Evolutionary conservation across 2,888 invertebrate species (phyloP), one percentile per base, ranked within the genome.

Genomic region (Bimastos eiseni): DNA sequence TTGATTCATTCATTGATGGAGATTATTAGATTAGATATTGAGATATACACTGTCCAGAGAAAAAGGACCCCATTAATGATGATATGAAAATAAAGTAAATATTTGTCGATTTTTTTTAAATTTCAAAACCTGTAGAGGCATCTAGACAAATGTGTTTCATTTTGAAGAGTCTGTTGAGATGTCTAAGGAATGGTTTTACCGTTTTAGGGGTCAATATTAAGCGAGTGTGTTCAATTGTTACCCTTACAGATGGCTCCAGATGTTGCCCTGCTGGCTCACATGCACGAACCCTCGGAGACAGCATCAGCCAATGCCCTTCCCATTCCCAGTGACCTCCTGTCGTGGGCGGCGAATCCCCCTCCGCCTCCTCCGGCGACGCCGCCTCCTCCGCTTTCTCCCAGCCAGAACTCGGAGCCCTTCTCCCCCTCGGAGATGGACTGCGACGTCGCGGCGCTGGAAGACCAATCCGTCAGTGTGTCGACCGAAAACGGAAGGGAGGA

Each of bases 371-470:
- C 90, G 8, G 84, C n/a, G 37, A 41, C 89, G 15, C 88, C 92
- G 36, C 90, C 90, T 8, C 93, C 93, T 13, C 91, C 90, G 34
- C 91, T 91, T 37, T 91, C 92, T 49, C 91, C 93, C 24, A 91
- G 91, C 17, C 86, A 86, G 86, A 86, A 30, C 21, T 86, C 86
- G 21, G 86, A 86, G n/a, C 70, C 70, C n/a, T 70, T 70, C 70
- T 70, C 70, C 30, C 30, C 30, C 70, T 24, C 55, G 24, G 70
- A 70, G 30, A 70, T 70, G 70, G 70, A 70, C 70, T 70, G 30
- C 8, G 37, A 86, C 17, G 17, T 17, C 19, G 4, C 8, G 86
- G 84, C 33, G 34, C 36, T 36, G 36, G 86, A 86, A 24, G 86
- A 86, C 86, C 36, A 86, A 19, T 13, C 36, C 17, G 36, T 86